Percentiles rank a stretch among this genome's conserved stretches.
Evolutionary conservation across 2,888 invertebrate species (phyloP).

Genomic region (Zygogramma bicolorata): DNA sequence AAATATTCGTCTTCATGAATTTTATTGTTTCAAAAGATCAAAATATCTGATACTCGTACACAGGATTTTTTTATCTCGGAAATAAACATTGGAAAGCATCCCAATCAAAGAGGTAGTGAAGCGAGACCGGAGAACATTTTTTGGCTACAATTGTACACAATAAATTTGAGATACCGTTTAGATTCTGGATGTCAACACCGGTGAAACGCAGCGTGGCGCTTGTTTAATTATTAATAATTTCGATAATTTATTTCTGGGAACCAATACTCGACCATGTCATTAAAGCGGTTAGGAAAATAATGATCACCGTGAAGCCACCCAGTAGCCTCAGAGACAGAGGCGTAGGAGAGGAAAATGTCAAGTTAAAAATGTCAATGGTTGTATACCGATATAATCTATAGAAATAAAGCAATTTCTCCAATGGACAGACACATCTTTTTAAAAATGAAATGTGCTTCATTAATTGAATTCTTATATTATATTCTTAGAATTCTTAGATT

Average conservation of each 20-base stretch:
- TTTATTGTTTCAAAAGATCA: too few relatives aligned
- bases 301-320: slow-evolving; percentile 63
- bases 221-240: slow-evolving; percentile 43
- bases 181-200: background rate
- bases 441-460: too few relatives aligned
- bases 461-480: too few relatives aligned
- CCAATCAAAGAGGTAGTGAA: background rate
- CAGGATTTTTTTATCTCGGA: background rate
- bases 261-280: slow-evolving; percentile 46
- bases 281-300: slow-evolving; percentile 46
- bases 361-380: background rate
- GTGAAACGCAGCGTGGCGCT: slow-evolving; percentile 30
- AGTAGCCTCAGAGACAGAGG: slow-evolving; percentile 44
- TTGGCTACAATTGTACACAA: background rate
- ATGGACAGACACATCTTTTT: too few relatives aligned
- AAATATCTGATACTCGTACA: too few relatives aligned
- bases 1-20: too few relatives aligned
- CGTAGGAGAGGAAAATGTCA: background rate
- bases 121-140: background rate
- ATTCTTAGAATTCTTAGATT: too few relatives aligned
- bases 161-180: background rate
- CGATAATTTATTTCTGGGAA: slow-evolving; percentile 58
- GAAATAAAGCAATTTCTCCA: too few relatives aligned
- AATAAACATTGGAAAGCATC: background rate
- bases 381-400: too few relatives aligned